Base-by-base conservation (phyloP, 2,113 vertebrate genomes). In the Rallus limicola region DNA sequence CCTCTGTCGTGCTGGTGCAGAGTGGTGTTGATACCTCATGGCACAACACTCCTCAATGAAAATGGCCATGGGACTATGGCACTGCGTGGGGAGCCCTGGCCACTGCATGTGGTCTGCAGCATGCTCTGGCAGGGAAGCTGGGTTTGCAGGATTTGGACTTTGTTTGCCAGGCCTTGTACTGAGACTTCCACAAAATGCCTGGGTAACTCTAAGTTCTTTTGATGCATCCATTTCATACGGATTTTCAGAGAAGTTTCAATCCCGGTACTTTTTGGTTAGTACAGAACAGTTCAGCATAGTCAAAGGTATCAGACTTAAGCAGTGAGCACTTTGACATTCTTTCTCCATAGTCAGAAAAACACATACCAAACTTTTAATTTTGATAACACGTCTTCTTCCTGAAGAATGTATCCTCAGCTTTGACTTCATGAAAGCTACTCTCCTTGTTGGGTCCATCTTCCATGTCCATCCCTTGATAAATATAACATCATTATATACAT, bases 381-480 rank as follows among this genome's bases (percentile, higher is more conserved):
- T 69, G 44, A 23, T 58, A 88, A 53, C 9, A 64, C n/a, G 16
- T 46, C 40, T 76, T 93, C 53, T 72, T 85, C 63, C 15, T 44
- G 38, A 26, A 68, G 11, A 56, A 40, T 60, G 14, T 79, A n/a
- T 85, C 50, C 50, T 88, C 36, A 86, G 18, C 50, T 77, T 90
- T 93, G n/a, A 74, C 52, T 83, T 83, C 17, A 16, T 55, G 4
- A 94, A 95, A 93, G 60, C 62, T 85, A 62, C 42, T 93, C 44
- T 46, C 21, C 36, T 64, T 11, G 3, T 42, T 40, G 29, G 14
- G 9, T 62, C 86, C 75, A 14, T 44, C 86, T 90, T 38, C 13
- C 16, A 2, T 24, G 18, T 65, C 92, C 3, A 7, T 80, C 33
- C n/a, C 28, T 74, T 83, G 76, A 80, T 80, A 70, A 93, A 77